These are phyloP conservation scores for Gymnarchus niloticus DNA, from an alignment of 2,113 vertebrate genomes.

Conservation along the genomic window DNA sequence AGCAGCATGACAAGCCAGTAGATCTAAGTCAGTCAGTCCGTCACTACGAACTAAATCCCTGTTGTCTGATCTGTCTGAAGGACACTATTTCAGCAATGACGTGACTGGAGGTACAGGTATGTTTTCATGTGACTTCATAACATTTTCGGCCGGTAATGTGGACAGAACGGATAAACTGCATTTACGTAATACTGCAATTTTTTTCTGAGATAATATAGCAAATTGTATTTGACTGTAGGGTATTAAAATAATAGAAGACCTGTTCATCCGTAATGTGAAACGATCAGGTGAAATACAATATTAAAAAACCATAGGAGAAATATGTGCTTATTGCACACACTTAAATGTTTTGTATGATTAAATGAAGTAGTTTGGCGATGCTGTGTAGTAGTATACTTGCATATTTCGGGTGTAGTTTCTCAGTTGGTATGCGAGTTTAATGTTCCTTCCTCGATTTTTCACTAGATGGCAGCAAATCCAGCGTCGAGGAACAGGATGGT, in stretches of 20 bases:
- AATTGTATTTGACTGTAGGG: too few relatives aligned
- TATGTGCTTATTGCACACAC: neutral
- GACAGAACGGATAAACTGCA: neutral
- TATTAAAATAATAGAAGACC: neutral
- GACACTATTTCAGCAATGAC: conserved; percentile 43
- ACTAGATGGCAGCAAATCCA: conserved; percentile 43
- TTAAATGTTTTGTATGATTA: neutral
- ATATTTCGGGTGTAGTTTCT: neutral
- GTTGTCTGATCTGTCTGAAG: conserved; percentile 28
- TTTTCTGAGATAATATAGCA: neutral
- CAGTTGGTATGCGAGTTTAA: neutral
- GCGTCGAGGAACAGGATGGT: conserved; percentile 59
- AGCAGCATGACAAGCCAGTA: neutral
- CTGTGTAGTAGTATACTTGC: neutral
- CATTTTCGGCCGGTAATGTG: neutral
- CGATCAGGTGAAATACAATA: neutral
- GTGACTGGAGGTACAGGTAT: conserved; percentile 44
- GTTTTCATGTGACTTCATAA: neutral
- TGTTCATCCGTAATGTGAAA: neutral
- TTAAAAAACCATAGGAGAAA: too few relatives aligned
- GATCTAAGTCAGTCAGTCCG: neutral
- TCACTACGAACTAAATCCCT: neutral
- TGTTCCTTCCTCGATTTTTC: neutral
- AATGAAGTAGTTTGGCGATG: neutral
- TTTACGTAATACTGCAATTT: neutral